These are phyloP conservation scores for Macrophya alboannulata DNA, from an alignment of 2,888 invertebrate species.

Conservation along the genomic window DNA sequence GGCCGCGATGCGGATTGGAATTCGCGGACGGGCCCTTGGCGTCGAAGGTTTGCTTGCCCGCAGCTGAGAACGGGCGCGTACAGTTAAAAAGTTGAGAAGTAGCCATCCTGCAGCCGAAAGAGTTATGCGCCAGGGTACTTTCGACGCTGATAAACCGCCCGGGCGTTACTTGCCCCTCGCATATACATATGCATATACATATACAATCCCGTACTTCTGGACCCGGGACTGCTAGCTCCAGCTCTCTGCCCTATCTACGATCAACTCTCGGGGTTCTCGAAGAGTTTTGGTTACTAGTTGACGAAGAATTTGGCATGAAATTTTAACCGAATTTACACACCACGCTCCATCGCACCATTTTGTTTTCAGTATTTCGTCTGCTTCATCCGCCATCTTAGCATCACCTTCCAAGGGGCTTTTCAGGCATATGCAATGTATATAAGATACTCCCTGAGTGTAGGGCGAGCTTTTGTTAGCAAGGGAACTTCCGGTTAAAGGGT, in stretches of 20 bases:
- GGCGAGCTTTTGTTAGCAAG: conserved; percentile 43
- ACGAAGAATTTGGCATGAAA: background rate
- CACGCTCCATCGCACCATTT: background rate
- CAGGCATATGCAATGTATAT: conserved; percentile 8
- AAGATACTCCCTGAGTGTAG: conserved; percentile 13
- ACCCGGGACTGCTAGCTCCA: background rate
- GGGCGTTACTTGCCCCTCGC: conserved; percentile 28
- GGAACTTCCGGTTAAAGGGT: conserved; percentile 61
- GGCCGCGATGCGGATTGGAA: conserved; percentile 26
- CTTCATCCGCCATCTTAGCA: conserved; percentile 41
- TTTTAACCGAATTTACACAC: background rate
- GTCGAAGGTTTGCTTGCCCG: conserved; percentile 23
- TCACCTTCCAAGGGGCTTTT: conserved; percentile 32
- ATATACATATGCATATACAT: background rate
- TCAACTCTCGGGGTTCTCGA: background rate
- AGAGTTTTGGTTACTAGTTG: background rate
- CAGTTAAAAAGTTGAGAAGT: conserved; percentile 73
- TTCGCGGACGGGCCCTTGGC: conserved; percentile 25
- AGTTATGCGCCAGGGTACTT: conserved; percentile 69
- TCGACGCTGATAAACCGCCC: conserved; percentile 71
- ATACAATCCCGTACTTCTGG: background rate
- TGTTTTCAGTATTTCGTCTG: background rate
- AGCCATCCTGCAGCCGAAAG: conserved; percentile 65
- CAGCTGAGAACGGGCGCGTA: background rate
- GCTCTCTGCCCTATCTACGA: background rate